These are phyloP conservation scores for Peucedramus taeniatus DNA, from an alignment of 2,113 vertebrate genomes.

Conservation along the genomic window DNA sequence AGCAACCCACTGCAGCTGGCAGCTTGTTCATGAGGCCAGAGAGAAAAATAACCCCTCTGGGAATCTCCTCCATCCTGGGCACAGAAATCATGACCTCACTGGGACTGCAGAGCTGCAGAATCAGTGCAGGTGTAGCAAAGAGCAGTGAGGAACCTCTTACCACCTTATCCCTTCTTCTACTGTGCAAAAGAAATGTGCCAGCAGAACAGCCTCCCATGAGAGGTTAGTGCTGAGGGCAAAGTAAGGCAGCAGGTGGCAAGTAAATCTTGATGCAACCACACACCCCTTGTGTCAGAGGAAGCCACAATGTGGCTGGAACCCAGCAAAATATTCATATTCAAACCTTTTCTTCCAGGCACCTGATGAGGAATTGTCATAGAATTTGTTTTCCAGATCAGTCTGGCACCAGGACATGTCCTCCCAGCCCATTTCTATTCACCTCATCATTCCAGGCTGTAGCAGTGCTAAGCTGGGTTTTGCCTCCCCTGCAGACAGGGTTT, in stretches of 20 bases:
- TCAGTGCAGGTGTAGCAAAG: background rate
- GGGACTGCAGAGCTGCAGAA: background rate
- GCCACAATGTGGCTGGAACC: background rate
- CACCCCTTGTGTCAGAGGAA: background rate
- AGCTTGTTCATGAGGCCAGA: background rate
- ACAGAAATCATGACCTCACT: background rate
- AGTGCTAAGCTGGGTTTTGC: background rate
- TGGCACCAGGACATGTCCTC: background rate
- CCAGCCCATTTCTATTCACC: background rate
- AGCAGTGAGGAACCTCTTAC: background rate
- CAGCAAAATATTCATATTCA: background rate
- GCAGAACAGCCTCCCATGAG: background rate
- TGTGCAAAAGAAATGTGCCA: rapidly evolving
- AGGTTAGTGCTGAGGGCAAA: background rate
- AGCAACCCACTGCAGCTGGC: background rate
- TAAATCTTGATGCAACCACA: background rate
- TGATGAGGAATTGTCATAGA: background rate
- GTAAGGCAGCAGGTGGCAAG: background rate
- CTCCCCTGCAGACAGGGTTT: background rate
- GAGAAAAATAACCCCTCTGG: background rate
- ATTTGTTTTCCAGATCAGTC: background rate
- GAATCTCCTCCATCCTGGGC: background rate
- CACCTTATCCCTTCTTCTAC: background rate
- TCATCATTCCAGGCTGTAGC: background rate
- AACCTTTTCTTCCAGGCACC: background rate